phyloP scores from a whole-genome alignment of 2,797 vertebrate genomes.

The Myotis vivesi region DNA sequence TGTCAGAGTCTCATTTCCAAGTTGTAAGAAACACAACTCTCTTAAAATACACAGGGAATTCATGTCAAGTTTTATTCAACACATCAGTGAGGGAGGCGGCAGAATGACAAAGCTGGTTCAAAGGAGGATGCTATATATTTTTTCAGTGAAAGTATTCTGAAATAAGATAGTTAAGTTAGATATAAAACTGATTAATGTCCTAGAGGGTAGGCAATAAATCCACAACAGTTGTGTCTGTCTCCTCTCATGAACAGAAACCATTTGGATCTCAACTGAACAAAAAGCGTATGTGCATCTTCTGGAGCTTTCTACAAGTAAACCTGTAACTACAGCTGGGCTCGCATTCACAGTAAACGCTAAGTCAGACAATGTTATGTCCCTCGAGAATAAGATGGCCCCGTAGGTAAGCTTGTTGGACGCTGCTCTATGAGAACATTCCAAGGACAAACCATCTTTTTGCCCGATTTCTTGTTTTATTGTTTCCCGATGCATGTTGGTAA shows the following conservation, averaged over 20 bases:
- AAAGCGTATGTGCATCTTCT: background rate
- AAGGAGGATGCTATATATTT: background rate
- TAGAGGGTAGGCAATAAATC: background rate
- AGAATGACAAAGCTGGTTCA: constrained; percentile 30
- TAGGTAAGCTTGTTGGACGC: background rate
- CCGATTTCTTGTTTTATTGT: background rate
- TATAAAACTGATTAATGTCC: background rate
- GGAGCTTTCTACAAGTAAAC: background rate
- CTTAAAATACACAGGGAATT: constrained; percentile 10
- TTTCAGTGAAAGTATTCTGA: background rate
- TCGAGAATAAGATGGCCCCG: background rate
- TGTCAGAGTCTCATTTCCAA: constrained; percentile 30
- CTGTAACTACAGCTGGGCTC: background rate
- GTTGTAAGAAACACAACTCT: constrained; percentile 20
- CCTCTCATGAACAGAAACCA: background rate
- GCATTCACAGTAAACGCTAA: background rate
- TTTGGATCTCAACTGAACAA: background rate
- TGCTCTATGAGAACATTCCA: background rate
- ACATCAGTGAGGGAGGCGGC: background rate
- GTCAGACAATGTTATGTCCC: background rate
- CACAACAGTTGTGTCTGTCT: background rate
- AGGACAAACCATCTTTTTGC: background rate
- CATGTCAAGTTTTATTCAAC: constrained; percentile 5
- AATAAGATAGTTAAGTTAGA: constrained; percentile 21
- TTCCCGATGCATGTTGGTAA: background rate